Evolutionary conservation across 2,888 invertebrate genomes (phyloP).

Genomic region (Synanthedon tipuliformis): DNA sequence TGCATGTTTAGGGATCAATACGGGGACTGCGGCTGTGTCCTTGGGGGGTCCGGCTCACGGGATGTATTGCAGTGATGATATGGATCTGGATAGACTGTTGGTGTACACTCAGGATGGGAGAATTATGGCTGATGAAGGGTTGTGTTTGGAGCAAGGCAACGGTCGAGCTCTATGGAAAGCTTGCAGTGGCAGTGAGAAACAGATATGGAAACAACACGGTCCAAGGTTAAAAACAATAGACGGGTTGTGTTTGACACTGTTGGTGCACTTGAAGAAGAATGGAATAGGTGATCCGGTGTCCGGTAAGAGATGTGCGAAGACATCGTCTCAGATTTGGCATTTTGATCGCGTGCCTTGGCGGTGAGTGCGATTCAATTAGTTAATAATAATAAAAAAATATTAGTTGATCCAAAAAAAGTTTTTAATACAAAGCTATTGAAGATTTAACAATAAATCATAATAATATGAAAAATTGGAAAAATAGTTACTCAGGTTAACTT

Average conservation of each 20-base stretch:
- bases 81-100: constrained; percentile 76
- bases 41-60: constrained; percentile 78
- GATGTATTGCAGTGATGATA: constrained; percentile 72
- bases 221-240: constrained; percentile 41
- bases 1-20: constrained; percentile 44
- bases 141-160: constrained; percentile 81
- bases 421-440: no score
- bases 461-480: no score
- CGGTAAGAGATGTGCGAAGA: constrained; percentile 69
- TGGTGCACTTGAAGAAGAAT: constrained; percentile 25
- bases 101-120: constrained; percentile 77
- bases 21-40: constrained; percentile 67
- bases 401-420: no score
- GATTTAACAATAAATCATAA: no score
- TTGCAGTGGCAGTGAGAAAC: constrained; percentile 74
- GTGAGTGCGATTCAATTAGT: constrained; percentile 17
- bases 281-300: constrained; percentile 57
- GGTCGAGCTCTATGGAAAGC: constrained; percentile 78
- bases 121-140: constrained; percentile 88
- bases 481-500: no score
- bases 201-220: constrained; percentile 75
- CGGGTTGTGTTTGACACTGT: constrained; percentile 42
- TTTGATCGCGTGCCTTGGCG: constrained; percentile 78
- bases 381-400: background rate
- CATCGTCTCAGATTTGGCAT: constrained; percentile 75